Evolutionary conservation across 2,797 vertebrate species (phyloP).

Genomic region (Gallirallus australis): DNA sequence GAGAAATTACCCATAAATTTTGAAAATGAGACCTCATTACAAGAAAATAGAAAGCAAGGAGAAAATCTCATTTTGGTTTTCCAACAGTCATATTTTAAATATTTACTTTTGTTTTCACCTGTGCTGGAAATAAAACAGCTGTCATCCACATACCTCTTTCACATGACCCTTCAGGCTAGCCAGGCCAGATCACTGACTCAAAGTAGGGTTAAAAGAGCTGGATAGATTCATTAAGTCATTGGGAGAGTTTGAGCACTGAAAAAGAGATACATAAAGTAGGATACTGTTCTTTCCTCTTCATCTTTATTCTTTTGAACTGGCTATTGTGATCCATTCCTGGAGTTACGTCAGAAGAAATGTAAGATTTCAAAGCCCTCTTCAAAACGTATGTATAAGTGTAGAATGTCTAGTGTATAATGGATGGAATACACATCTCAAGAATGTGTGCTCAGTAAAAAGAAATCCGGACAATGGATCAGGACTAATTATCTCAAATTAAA

Average conservation of each 20-base stretch:
- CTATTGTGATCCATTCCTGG: not conserved
- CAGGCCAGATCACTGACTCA: not conserved
- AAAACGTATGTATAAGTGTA: not conserved
- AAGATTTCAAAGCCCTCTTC: not conserved
- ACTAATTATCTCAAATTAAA: not conserved
- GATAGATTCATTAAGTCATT: not conserved
- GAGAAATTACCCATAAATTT: not conserved
- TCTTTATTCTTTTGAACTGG: not conserved
- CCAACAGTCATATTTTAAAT: not conserved
- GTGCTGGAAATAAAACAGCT: not conserved
- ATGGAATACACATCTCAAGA: not conserved
- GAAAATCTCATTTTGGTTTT: not conserved
- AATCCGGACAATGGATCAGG: not conserved
- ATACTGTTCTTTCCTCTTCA: not conserved
- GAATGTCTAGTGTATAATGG: not conserved
- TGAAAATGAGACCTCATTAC: not conserved
- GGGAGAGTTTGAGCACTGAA: not conserved
- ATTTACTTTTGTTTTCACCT: not conserved
- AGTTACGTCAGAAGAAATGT: not conserved
- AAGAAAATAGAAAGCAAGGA: not conserved
- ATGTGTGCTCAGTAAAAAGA: not conserved
- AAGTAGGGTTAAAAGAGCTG: not conserved
- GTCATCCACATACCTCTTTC: not conserved
- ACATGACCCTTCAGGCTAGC: not conserved
- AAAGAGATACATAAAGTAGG: not conserved